Conservation (phyloP, 2,888 invertebrate genomes). For the Chrysolina haemoptera region DNA sequence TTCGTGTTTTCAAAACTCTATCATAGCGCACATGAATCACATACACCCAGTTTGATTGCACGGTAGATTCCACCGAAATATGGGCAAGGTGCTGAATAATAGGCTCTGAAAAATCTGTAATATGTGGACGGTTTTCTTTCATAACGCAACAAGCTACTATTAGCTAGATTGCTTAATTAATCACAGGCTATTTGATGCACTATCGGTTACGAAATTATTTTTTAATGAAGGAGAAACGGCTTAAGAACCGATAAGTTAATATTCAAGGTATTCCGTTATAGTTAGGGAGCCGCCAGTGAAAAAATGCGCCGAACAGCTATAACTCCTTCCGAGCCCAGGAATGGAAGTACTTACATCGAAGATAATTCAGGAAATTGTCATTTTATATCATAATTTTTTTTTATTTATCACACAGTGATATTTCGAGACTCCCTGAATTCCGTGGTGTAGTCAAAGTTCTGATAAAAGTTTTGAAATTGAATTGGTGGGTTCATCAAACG, state of each 20-base stretch:
- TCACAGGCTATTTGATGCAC: background rate
- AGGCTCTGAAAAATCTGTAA: background rate
- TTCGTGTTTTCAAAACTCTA: constrained; percentile 9
- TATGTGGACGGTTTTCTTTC: constrained; percentile 6
- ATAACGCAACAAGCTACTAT: background rate
- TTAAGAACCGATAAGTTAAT: background rate
- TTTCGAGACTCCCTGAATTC: too few species aligned
- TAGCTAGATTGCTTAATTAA: background rate
- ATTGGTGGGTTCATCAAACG: too few species aligned
- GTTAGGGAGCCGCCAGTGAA: too few species aligned
- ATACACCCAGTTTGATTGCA: constrained; percentile 15
- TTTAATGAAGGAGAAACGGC: background rate
- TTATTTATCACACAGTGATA: too few species aligned
- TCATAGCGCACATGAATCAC: constrained; percentile 6
- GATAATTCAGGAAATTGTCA: too few species aligned
- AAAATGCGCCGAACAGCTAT: too few species aligned
- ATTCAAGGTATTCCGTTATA: background rate
- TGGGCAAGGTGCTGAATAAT: constrained; percentile 7
- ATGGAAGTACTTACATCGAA: too few species aligned
- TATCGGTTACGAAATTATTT: background rate
- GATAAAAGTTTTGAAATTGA: too few species aligned
- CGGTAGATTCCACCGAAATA: background rate
- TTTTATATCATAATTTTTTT: too few species aligned
- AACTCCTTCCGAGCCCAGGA: too few species aligned
- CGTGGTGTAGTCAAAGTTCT: too few species aligned